Base-by-base conservation (phyloP, 2,797 vertebrate species). In the Margarornis squamiger region DNA sequence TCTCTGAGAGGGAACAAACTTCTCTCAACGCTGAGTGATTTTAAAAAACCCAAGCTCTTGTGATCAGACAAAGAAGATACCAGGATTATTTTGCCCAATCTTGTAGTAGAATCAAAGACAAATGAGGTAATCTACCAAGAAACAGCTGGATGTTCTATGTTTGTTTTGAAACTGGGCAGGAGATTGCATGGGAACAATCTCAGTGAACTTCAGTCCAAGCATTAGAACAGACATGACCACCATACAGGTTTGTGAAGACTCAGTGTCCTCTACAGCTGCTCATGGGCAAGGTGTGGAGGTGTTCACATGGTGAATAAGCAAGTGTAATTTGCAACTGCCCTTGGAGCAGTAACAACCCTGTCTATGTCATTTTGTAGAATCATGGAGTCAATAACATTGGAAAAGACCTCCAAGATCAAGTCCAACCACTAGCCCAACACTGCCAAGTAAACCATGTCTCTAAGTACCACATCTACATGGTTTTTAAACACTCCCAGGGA, bases 21-120 rank as follows among this genome's bases (percentile, higher is more conserved):
- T 39, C 43, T 8, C 39, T 79, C 39, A 77, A 7, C 9, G 27
- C 3, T 7, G 29, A 43, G 8, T n/a, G 9, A n/a, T 54, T 87
- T 61, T 58, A 34, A 58, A 87, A 88, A 77, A 16, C 3, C 4
- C 23, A 83, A 45, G 3, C 4, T 5, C 7, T 52, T 82, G 10
- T 57, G 51, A 45, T 73, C 38, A 76, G 2, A 4, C 26, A 67
- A 70, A 54, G 24, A 10, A 63, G 63, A 58, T 16, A n/a, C 0
- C 49, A 23, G 8, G 15, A 3, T 14, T 0, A 0, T 73, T 91
- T 75, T 61, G 1, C 20, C 32, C n/a, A 18, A 13, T 36, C 4
- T 24, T 77, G 41, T 14, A 72, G 58, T 16, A 61, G 54, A 63
- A 77, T 8, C 9, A 59, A 27, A 2, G 7, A 80, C 45, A 87